Base-by-base conservation (phyloP, 2,113 vertebrate species). In the Petromus typicus region DNA sequence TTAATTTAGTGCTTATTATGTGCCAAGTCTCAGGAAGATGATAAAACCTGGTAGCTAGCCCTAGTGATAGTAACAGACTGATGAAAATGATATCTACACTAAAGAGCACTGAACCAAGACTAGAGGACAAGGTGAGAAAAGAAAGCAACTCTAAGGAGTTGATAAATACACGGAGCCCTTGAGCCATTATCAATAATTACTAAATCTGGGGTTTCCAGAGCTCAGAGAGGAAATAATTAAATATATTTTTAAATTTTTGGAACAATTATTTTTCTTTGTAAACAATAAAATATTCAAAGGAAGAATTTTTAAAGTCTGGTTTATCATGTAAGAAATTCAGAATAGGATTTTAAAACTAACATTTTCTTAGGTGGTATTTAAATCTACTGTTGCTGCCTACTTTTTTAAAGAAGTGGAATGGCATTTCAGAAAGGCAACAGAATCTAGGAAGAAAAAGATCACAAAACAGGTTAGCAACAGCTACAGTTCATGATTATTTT, bases 341-440 rank as follows among this genome's bases (percentile, higher is more conserved):
- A 96, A 93, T 92, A 69, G 61, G 40, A 88, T 95, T 95, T 78
- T 91, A 89, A 91, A 94, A 91, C 91, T 48, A 96, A 92, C 18
- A 97, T 67, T 84, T 22, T 98, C 56, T 83, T 96, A 91, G 34
- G 12, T 87, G 71, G 48, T 91, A 95, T 97, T 98, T 89, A 96
- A 97, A 96, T 97, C 90, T 91, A 73, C 76, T 86, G 54, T 95
- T 97, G 73, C 27, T 95, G 73, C 67, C 89, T 93, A 69, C 92
- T 90, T 98, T 96, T 96, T 67, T 48, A 94, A 96, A 86, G 93
- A 97, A 93, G 81, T 96, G 92, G 92, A 98, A 91, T 76, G 64
- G 34, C 95, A 96, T 98, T 97, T 97, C 85, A 97, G 71, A 86
- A 56, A 96, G 43, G 16, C 25, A 82, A 95, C 75, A 43, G 32